Conservation (phyloP, 2,888 invertebrate species). For the Trichogramma dendrolimi region DNA sequence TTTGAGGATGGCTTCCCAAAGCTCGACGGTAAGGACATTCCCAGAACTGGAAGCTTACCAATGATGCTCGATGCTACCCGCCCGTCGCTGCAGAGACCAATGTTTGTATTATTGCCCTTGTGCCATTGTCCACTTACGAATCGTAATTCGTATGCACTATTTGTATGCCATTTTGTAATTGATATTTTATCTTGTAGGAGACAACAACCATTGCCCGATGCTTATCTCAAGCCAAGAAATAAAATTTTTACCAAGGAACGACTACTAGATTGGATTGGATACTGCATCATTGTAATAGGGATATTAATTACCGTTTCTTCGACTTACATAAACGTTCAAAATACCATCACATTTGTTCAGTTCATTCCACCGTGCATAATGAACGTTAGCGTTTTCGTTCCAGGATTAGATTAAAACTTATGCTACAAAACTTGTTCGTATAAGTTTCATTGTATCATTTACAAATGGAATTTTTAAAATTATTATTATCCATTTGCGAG, state of each 20-base stretch:
- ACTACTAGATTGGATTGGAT: conserved; percentile 56
- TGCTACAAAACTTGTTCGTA: not conserved
- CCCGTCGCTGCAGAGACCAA: conserved; percentile 7
- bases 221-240: not conserved
- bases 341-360: conserved; percentile 61
- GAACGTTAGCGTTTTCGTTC: conserved; percentile 55
- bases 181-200: not conserved
- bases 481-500: too few relatives aligned
- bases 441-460: too few relatives aligned
- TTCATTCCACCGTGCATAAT: conserved; percentile 72
- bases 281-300: conserved; percentile 62
- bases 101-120: not conserved
- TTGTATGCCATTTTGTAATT: not conserved
- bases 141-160: not conserved
- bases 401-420: conserved; percentile 7
- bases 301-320: conserved; percentile 63
- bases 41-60: conserved; percentile 16
- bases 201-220: not conserved
- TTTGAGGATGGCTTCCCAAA: not conserved
- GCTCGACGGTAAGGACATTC: not conserved
- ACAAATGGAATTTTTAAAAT: too few relatives aligned
- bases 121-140: not conserved
- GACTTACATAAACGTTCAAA: conserved; percentile 67
- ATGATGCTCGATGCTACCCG: conserved; percentile 16
- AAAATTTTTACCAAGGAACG: conserved; percentile 11